Evolutionary conservation across 2,888 invertebrate species (phyloP), one percentile per base, ranked within the genome.

Genomic region (Flabesymbios commensalis): DNA sequence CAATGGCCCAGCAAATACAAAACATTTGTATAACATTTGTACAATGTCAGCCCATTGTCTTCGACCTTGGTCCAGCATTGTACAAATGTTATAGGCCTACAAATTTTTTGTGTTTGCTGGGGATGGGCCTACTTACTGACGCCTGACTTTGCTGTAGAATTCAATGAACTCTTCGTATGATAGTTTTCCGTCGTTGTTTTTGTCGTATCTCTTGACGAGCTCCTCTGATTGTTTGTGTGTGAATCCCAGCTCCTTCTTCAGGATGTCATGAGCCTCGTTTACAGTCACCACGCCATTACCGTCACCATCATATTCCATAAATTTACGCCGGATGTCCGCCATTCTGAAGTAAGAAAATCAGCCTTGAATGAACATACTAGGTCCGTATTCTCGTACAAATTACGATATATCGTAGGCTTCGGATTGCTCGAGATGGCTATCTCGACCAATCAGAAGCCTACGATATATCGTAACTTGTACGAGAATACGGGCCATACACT

Each of bases 91-190:
- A n/a, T n/a, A n/a, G n/a, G n/a, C n/a, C n/a, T n/a, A n/a, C n/a
- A n/a, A n/a, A n/a, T n/a, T n/a, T n/a, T n/a, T n/a, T n/a, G n/a
- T n/a, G n/a, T n/a, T n/a, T n/a, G n/a, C n/a, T n/a, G n/a, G n/a
- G n/a, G n/a, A n/a, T n/a, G n/a, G 29, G 10, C 7, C 24, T 7
- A 55, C 51, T 49, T 57, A 57, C 58, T 52, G 49, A 3, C 36
- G 31, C 28, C 39, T 19, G 7, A 57, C 51, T 24, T 28, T 31
- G 41, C 49, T 24, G 51, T 26, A 57, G 41, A 57, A 57, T 7
- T 49, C n/a, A 4, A 59, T 26, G 28, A 59, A 59, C 43, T 59
- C 59, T 3, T 59, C 53, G 26, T 59, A 59, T 3, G 52, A 54
- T 3, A 59, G 53, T 54, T 31, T 4, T 26, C 59, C 59, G 26